Evolutionary conservation across 2,113 vertebrate species (phyloP).

Genomic region (Ptilorrhoa leucosticta): DNA sequence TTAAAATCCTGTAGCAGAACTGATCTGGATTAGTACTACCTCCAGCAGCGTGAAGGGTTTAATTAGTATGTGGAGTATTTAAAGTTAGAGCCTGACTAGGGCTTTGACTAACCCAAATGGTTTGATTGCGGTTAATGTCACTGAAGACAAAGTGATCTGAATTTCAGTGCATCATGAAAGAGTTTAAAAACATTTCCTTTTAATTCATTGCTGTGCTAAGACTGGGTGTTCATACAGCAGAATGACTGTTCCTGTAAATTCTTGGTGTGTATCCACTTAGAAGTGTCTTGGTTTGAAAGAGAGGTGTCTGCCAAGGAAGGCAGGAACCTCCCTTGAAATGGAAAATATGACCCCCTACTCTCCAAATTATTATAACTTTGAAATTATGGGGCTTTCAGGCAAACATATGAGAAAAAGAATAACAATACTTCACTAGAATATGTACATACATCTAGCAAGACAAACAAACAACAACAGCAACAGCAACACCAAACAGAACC

Average conservation of each 20-base stretch:
- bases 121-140: neutral
- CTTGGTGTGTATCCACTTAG: neutral
- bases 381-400: neutral
- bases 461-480: neutral
- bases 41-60: neutral
- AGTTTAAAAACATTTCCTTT: neutral
- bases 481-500: no score
- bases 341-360: neutral
- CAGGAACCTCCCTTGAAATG: rapidly evolving
- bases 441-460: neutral
- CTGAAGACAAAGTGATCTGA: neutral
- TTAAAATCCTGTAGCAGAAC: neutral
- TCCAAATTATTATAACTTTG: neutral
- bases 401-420: neutral
- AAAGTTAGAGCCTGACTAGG: neutral
- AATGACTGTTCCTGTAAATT: neutral
- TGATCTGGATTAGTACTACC: neutral
- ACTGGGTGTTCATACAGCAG: neutral
- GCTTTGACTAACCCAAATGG: neutral
- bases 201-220: neutral
- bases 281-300: neutral
- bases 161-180: neutral
- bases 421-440: neutral
- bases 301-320: neutral
- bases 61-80: neutral